Base-by-base conservation (phyloP, 2,113 vertebrate genomes). In the Paralichthys olivaceus region DNA sequence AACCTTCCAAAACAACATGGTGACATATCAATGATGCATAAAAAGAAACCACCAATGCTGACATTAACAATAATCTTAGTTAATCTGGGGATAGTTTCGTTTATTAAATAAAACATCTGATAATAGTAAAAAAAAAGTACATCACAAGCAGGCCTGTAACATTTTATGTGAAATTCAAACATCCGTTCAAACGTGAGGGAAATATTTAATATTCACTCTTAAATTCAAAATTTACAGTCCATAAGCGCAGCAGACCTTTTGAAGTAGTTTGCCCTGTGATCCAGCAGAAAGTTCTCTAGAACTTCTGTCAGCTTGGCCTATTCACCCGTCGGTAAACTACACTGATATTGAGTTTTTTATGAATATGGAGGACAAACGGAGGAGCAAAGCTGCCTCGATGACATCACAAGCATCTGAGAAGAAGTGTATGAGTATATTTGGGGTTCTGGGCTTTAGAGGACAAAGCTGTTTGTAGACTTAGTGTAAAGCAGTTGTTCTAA, bases 1-100 rank as follows among this genome's bases (percentile, higher is more conserved):
- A 81, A 40, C 28, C 65, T 53, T 53, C 49, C 20, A 9, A 61
- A 83, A 76, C 66, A 78, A 66, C 70, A 49, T 37, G 2, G 25
- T 22, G 47, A 61, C 45, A 40, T 23, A n/a, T 65, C 32, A 60
- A 4, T n/a, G 25, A 74, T 69, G 32, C 51, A 63, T 23, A 13
- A 54, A 23, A 54, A 12, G 15, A 5, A 11, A 54, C 45, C 26
- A 57, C 5, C 57, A 49, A 7, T 32, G 7, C 51, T 62, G 22
- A 29, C 15, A 37, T 34, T 32, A 1, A 28, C 14, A 15, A 43
- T 43, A 43, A 11, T 58, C 32, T 20, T 0, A 40, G 19, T 23
- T 61, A 17, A 47, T 47, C 43, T 45, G 4, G 5, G 4, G 43
- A 47, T 47, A 3, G 4, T 43, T 15, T 43, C 13, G 3, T 22